Evolutionary conservation across 2,888 invertebrate species (phyloP).

Genomic region (Choristoneura rosaceana): DNA sequence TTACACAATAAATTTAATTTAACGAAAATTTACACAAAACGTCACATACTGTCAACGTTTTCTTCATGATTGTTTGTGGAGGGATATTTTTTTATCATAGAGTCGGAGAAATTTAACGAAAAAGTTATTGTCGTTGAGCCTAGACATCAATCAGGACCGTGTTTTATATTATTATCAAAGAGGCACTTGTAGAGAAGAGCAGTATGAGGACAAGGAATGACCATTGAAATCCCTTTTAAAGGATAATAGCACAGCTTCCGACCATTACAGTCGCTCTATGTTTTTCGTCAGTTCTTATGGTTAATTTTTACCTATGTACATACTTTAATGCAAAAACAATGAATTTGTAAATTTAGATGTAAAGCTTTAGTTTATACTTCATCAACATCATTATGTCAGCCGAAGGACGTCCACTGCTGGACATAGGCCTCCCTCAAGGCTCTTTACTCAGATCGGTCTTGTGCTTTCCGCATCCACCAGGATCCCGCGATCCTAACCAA

Average conservation of each 20-base stretch:
- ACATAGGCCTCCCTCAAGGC: no score
- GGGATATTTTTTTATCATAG: background rate
- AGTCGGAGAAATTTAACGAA: background rate
- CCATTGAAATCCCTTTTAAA: background rate
- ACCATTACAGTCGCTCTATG: background rate
- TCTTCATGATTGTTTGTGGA: constrained; percentile 5
- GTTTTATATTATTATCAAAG: no score
- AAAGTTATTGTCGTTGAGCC: background rate
- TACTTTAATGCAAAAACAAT: no score
- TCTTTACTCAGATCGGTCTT: no score
- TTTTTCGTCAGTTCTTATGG: background rate
- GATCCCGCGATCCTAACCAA: no score
- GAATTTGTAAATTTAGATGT: no score
- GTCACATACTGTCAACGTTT: background rate
- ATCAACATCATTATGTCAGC: no score
- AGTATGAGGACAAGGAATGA: background rate
- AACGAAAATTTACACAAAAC: background rate
- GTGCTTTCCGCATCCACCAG: no score
- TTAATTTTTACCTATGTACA: no score
- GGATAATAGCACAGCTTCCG: background rate
- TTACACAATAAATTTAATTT: constrained; percentile 20
- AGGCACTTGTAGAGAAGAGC: background rate
- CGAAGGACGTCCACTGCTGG: no score
- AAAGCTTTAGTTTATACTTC: no score
- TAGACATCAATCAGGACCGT: no score